Base-by-base conservation (phyloP, 2,113 vertebrate species). In the Clarias gariepinus region DNA sequence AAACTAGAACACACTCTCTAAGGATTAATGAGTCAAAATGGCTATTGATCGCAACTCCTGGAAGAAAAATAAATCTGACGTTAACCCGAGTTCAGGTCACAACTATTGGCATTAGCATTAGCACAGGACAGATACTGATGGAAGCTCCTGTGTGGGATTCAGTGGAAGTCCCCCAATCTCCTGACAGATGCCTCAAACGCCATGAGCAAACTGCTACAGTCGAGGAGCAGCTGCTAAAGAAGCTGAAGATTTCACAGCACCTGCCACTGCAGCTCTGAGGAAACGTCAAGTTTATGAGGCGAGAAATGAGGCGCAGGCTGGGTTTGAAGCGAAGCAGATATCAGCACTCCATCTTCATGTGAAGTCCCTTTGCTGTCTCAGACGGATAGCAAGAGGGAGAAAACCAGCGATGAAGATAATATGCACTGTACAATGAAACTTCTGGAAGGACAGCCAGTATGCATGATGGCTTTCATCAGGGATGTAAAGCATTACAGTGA, bases 31-130 rank as follows among this genome's bases (percentile, higher is more conserved):
- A 74, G n/a, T 12, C 15, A 61, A 36, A 61, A 41, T 52, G 21
- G 10, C 69, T 84, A 73, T 60, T 74, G 69, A 74, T 73, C 30
- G 3, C 68, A 30, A 69, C 25, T 33, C 15, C 82, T 21, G 68
- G 30, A 15, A 58, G 12, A 47, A n/a, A 47, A 66, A 55, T 64
- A 47, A 83, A n/a, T 36, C 74, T 57, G 55, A 53, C 71, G 55
- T 16, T 81, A 60, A 86, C 61, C 81, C 60, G 25, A 78, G 61
- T 76, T 85, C 77, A 83, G 55, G 84, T 81, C 74, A 84, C 63
- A 74, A 86, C 36, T 87, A 88, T 86, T 80, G 81, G 85, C 86
- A 60, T 82, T 55, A 82, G 89, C 81, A 78, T 86, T 82, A 81
- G 61, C 79, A 12, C 52, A 16, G 52, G 18, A 16, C 25, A 76